These are phyloP conservation scores for Nansenia antarctica DNA, from an alignment of 2,113 vertebrate genomes.

Conservation along the genomic window DNA sequence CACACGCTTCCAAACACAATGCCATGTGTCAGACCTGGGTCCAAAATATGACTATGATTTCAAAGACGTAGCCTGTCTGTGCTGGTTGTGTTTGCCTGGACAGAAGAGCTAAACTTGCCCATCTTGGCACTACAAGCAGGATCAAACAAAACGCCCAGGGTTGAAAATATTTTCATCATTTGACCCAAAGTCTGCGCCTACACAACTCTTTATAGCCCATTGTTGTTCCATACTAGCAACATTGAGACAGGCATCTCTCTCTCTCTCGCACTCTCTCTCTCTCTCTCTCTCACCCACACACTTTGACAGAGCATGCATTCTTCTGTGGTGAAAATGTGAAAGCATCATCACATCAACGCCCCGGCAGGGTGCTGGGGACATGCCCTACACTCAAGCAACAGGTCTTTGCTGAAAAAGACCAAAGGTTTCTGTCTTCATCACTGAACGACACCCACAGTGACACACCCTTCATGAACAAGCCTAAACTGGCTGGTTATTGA, in stretches of 20 bases:
- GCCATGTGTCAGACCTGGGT: too few relatives aligned
- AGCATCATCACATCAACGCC: slow-evolving; percentile 29
- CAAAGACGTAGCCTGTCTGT: too few relatives aligned
- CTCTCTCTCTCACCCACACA: slow-evolving; percentile 7
- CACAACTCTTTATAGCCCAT: too few relatives aligned
- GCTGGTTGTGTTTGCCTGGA: too few relatives aligned
- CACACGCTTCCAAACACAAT: not conserved
- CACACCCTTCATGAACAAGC: slow-evolving; percentile 40
- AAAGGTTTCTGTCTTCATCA: not conserved
- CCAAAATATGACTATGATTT: too few relatives aligned
- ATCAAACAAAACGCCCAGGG: too few relatives aligned
- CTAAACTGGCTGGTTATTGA: slow-evolving; percentile 26
- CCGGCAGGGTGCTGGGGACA: slow-evolving; percentile 13
- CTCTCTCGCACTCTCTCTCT: too few relatives aligned
- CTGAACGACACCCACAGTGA: slow-evolving; percentile 5
- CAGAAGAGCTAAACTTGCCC: not conserved
- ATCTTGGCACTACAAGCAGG: too few relatives aligned
- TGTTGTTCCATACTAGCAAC: too few relatives aligned
- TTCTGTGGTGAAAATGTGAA: slow-evolving; percentile 16
- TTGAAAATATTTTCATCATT: too few relatives aligned
- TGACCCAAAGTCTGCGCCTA: too few relatives aligned
- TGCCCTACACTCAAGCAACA: not conserved
- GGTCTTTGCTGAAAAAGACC: not conserved
- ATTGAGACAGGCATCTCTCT: too few relatives aligned
- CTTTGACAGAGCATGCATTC: slow-evolving; percentile 32